Evolutionary conservation across 2,113 vertebrate species (phyloP), one percentile per base, ranked within the genome.

Genomic region (Hipposideros armiger): DNA sequence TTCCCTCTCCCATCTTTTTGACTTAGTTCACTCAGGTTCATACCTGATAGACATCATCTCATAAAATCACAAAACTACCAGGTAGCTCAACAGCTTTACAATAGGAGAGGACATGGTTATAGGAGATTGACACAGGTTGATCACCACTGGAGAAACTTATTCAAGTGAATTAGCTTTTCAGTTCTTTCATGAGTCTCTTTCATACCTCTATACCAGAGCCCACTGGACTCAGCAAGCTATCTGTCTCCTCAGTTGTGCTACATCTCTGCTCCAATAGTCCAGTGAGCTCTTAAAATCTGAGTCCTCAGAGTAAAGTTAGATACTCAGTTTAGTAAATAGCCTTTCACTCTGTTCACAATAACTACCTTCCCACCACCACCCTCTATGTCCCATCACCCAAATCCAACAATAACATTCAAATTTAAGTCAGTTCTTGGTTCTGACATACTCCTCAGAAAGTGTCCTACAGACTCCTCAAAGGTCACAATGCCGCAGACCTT

Each of bases 21-120:
- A 72, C 24, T 52, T 84, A 70, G 69, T 15, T 83, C 50, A n/a
- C 24, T 52, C 66, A 95, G 47, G 62, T 26, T 76, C 11, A 42
- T 70, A 82, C 20, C 9, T 54, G 2, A 26, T 64, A 54, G 40
- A 28, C 3, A 90, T 45, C 56, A 40, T 62, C 56, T 78, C 32
- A 72, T 45, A 69, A 93, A 89, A 67, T 50, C 70, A 82, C 54
- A 69, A 82, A 88, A 47, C 28, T 16, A 81, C 8, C 16, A 26
- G 1, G 36, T 69, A 69, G 45, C 11, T 66, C 52, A 72, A 67
- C 4, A 28, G 16, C 64, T 84, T 58, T 52, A 62, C 69, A 22
- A 52, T 2, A 77, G 36, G 40, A 54, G 73, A 91, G 9, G 11
- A 2, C 1, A 1, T 47, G 85, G 13, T 32, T 20, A 9, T 14